phyloP scores from a whole-genome alignment of 2,113 vertebrate genomes.

The Boulengeromyrus knoepffleri region DNA sequence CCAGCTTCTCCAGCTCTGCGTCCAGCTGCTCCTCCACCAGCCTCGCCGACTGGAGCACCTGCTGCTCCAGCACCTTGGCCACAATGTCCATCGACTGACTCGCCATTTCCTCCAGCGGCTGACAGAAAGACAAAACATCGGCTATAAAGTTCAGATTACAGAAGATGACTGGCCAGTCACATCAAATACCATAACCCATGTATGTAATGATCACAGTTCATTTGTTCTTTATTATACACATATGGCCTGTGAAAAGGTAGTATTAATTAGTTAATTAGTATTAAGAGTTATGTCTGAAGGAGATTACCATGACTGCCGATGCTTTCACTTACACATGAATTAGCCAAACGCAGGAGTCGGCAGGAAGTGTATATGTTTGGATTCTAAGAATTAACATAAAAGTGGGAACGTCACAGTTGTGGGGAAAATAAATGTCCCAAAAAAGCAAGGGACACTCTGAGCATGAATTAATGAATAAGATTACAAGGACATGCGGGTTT shows the following conservation, averaged over 20 bases:
- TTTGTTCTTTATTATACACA: not conserved
- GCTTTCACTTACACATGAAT: not conserved
- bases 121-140: not conserved
- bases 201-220: not conserved
- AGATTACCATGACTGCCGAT: not conserved
- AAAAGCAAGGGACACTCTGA: not conserved
- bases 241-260: not conserved
- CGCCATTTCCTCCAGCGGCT: constrained; percentile 59
- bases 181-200: not conserved
- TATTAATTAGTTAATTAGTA: not conserved
- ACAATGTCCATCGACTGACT: constrained; percentile 71
- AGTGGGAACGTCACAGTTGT: not conserved
- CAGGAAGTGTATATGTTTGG: not conserved
- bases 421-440: not conserved
- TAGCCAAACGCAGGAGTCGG: not conserved
- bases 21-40: constrained; percentile 84
- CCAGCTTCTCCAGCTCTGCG: constrained; percentile 77
- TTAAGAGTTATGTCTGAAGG: not conserved
- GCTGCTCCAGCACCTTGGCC: constrained; percentile 77
- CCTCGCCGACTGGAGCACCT: constrained; percentile 76
- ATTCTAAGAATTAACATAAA: not conserved
- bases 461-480: not conserved
- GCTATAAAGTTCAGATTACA: not conserved
- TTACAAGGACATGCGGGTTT: not conserved
- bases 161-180: not conserved